Evolutionary conservation across 2,888 invertebrate genomes (phyloP).

Genomic region (Phaonia tiefii): DNA sequence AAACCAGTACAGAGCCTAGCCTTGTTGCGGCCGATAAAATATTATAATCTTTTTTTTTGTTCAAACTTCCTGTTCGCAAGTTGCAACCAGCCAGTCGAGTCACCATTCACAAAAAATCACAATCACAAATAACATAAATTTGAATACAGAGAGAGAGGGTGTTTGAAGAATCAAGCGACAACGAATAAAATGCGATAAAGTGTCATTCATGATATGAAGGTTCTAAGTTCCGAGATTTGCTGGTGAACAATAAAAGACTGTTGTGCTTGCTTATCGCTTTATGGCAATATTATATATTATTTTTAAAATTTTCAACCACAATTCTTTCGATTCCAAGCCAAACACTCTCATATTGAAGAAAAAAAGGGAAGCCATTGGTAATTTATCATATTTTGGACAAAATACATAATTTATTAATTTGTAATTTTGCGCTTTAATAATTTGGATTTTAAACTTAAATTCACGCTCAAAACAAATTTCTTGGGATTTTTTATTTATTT

Average conservation of each 20-base stretch:
- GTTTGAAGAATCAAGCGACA: neutral
- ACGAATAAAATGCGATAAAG: neutral
- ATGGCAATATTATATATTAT: no score
- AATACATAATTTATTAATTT: conserved; percentile 7
- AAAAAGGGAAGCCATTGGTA: no score
- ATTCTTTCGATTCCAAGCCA: no score
- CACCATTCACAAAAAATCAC: neutral
- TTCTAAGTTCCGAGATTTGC: neutral
- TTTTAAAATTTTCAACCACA: no score
- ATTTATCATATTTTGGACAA: neutral
- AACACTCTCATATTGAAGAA: no score
- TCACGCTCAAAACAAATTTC: neutral
- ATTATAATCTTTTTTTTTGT: neutral
- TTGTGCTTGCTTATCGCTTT: no score
- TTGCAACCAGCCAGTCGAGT: neutral
- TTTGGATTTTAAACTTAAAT: neutral
- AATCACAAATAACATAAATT: neutral
- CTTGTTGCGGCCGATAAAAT: conserved; percentile 4
- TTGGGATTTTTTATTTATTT: neutral
- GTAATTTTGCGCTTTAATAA: neutral
- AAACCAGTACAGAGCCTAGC: conserved; percentile 7
- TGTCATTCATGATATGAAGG: neutral
- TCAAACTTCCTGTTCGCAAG: conserved; percentile 28
- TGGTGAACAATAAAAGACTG: neutral
- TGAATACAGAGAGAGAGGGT: neutral